Conservation (phyloP, 2,113 vertebrate genomes). For the Clarias magur region DNA sequence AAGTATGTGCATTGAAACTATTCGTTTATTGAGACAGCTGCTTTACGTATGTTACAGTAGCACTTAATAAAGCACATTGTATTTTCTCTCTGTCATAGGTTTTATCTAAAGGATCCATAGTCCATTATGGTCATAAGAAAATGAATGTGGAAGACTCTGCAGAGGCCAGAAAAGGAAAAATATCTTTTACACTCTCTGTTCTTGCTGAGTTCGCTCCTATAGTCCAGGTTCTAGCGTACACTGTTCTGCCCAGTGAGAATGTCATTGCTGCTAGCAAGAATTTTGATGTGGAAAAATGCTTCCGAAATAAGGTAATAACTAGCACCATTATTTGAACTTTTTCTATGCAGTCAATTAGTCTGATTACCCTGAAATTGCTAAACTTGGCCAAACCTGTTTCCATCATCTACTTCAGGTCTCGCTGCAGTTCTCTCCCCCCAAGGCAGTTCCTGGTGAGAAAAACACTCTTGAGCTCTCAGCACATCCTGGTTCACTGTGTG, state of each 20-base stretch:
- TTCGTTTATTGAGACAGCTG: background rate
- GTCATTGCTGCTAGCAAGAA: slow-evolving; percentile 75
- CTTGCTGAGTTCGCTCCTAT: slow-evolving; percentile 68
- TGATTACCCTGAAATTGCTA: background rate
- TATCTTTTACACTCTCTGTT: slow-evolving; percentile 71
- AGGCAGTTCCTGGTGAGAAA: slow-evolving; percentile 72
- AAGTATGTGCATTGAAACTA: slow-evolving; percentile 37
- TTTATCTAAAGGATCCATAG: slow-evolving; percentile 72
- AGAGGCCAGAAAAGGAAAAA: slow-evolving; percentile 63
- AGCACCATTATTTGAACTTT: background rate
- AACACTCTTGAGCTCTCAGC: slow-evolving; percentile 67
- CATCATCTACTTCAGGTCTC: slow-evolving; percentile 64
- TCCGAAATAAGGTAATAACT: slow-evolving; percentile 76
- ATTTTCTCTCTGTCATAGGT: slow-evolving; percentile 63
- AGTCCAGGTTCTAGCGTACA: slow-evolving; percentile 74
- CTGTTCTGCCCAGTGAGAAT: slow-evolving; percentile 72
- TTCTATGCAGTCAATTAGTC: too few relatives aligned
- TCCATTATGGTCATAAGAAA: slow-evolving; percentile 62
- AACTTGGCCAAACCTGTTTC: background rate
- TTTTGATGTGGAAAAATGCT: slow-evolving; percentile 77
- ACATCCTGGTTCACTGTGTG: slow-evolving; percentile 80
- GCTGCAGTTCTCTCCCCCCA: slow-evolving; percentile 68
- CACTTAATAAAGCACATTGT: background rate
- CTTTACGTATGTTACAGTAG: background rate
- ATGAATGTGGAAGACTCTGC: slow-evolving; percentile 56